Evolutionary conservation across 1,140 invertebrate genomes (phyloP).

Genomic region (Grapholita molesta): DNA sequence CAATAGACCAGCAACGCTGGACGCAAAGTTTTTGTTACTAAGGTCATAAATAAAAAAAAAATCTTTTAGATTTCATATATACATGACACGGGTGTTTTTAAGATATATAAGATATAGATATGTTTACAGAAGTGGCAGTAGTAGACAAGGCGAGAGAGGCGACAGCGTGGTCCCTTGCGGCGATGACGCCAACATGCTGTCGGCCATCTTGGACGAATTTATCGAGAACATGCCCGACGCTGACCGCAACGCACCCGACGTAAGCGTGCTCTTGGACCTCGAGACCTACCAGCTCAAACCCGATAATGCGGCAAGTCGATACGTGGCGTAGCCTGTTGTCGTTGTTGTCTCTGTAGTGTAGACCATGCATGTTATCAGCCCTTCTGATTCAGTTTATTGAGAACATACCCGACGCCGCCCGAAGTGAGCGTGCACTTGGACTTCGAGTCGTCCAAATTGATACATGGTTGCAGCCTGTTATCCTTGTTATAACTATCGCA

Average conservation of each 20-base stretch:
- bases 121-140: conserved; percentile 28
- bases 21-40: too few relatives aligned
- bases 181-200: conserved; percentile 87
- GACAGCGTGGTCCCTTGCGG: conserved; percentile 69
- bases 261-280: conserved; percentile 45
- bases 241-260: conserved; percentile 51
- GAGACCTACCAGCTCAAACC: conserved; percentile 28
- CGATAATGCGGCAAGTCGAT: conserved; percentile 17
- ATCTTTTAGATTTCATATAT: too few relatives aligned
- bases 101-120: conserved; percentile 30
- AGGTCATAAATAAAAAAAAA: too few relatives aligned
- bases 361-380: too few relatives aligned
- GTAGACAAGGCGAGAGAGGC: conserved; percentile 31
- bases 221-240: conserved; percentile 82
- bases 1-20: too few relatives aligned
- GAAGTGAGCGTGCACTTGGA: too few relatives aligned
- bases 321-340: background rate
- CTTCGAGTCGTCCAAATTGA: too few relatives aligned
- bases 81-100: too few relatives aligned
- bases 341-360: conserved; percentile 16
- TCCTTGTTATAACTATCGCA: too few relatives aligned
- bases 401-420: too few relatives aligned
- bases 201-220: conserved; percentile 90
- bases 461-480: too few relatives aligned
- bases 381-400: too few relatives aligned